Evolutionary conservation across 1,140 invertebrate genomes (phyloP).

Genomic region (Leptoteleia sp.): DNA sequence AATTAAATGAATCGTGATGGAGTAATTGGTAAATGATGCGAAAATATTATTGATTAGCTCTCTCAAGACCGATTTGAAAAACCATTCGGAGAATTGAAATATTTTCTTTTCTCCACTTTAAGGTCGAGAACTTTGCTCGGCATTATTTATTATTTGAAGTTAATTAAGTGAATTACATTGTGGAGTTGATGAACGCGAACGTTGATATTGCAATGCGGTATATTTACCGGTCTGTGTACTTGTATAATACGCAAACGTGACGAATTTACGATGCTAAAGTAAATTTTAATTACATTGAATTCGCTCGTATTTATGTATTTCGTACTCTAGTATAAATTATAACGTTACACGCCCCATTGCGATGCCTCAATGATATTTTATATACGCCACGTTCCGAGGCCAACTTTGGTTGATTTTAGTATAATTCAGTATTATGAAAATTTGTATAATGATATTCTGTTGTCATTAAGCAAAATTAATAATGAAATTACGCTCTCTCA

Average conservation of each 20-base stretch:
- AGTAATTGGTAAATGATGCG: no score
- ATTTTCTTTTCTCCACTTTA: not conserved
- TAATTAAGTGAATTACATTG: slow-evolving; percentile 35
- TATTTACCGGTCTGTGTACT: slow-evolving; percentile 21
- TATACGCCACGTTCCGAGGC: slow-evolving; percentile 11
- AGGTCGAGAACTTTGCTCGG: not conserved
- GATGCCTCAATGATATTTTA: slow-evolving; percentile 45
- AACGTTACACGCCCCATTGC: slow-evolving; percentile 24
- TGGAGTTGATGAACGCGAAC: slow-evolving; percentile 17
- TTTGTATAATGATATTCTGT: slow-evolving; percentile 25
- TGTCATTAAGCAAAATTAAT: slow-evolving; percentile 22
- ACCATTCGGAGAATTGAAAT: no score
- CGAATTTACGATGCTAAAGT: slow-evolving; percentile 62
- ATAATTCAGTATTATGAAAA: slow-evolving; percentile 26
- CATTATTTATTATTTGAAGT: slow-evolving; percentile 16
- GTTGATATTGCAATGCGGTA: slow-evolving; percentile 25
- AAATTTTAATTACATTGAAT: slow-evolving; percentile 63
- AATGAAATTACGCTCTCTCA: no score
- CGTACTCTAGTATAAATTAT: slow-evolving; percentile 47
- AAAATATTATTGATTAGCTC: no score
- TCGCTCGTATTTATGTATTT: slow-evolving; percentile 51
- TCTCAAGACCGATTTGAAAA: no score
- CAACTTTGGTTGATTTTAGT: slow-evolving; percentile 15
- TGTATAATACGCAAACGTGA: slow-evolving; percentile 42
- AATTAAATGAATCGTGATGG: no score